Percentiles rank a stretch among this genome's conserved stretches.
Evolutionary conservation across 2,113 vertebrate genomes (phyloP).

Genomic region (Calypte anna): DNA sequence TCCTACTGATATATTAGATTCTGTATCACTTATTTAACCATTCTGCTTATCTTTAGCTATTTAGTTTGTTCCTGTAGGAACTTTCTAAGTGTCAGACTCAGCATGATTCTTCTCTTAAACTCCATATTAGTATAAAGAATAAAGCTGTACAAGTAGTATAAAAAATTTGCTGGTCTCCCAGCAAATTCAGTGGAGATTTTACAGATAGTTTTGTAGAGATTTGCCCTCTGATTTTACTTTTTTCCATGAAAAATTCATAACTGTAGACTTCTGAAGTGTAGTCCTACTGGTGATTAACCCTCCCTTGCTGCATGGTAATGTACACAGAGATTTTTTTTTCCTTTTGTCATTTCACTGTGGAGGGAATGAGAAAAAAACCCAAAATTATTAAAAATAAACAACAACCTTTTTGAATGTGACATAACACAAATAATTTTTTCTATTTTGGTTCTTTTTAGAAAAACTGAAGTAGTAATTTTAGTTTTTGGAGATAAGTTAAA

Average conservation of each 20-base stretch:
- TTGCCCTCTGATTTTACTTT: neutral
- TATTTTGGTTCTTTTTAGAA: neutral
- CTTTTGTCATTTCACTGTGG: neutral
- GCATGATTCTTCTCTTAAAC: neutral
- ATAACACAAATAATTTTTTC: neutral
- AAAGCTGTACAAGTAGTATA: neutral
- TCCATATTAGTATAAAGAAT: neutral
- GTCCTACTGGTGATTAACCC: neutral
- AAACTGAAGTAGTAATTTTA: slow-evolving; percentile 23
- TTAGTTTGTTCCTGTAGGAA: neutral
- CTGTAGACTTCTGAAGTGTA: neutral
- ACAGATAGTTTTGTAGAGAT: neutral
- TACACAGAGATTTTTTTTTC: neutral
- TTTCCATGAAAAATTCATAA: neutral
- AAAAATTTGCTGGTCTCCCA: neutral
- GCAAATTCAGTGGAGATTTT: neutral
- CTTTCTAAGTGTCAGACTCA: neutral
- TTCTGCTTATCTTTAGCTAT: neutral
- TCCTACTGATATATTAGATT: neutral
- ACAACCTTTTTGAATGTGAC: neutral
- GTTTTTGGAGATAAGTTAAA: slow-evolving; percentile 40
- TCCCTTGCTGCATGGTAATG: neutral
- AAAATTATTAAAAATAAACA: neutral
- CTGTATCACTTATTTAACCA: neutral
- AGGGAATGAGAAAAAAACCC: neutral